A percentile compares a stretch with the other conserved stretches of the same genome.
Conservation (phyloP, 2,888 invertebrate species). For the Punctoribates punctum region DNA sequence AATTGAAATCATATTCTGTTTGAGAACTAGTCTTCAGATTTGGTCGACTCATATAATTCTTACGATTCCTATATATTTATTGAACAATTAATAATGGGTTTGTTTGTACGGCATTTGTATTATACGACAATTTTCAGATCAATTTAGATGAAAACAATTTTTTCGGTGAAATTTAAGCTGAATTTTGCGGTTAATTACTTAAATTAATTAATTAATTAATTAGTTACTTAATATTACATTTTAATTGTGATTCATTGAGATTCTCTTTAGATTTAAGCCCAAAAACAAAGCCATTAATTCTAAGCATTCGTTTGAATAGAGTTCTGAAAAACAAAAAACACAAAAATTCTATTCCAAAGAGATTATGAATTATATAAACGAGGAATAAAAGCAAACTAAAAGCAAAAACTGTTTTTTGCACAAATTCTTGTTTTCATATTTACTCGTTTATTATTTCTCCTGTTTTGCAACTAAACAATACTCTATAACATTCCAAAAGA, state of each 20-base stretch:
- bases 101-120: background rate
- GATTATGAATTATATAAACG: background rate
- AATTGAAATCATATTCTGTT: background rate
- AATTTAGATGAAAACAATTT: background rate
- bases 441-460: background rate
- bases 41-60: background rate
- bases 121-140: background rate
- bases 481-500: background rate
- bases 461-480: background rate
- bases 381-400: background rate
- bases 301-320: background rate
- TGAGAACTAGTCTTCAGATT: background rate
- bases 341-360: background rate
- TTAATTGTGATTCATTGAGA: background rate
- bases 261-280: background rate
- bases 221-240: background rate
- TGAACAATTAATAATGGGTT: background rate
- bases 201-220: background rate
- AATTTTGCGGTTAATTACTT: constrained; percentile 26
- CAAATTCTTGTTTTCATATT: background rate
- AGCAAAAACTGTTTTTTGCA: background rate
- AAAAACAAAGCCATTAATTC: background rate
- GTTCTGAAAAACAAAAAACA: background rate
- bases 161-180: constrained; percentile 3
- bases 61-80: background rate